A percentile compares a stretch with the other conserved stretches of the same genome.
Evolutionary conservation across 2,797 vertebrate genomes (phyloP).

Genomic region (Gila robusta): DNA sequence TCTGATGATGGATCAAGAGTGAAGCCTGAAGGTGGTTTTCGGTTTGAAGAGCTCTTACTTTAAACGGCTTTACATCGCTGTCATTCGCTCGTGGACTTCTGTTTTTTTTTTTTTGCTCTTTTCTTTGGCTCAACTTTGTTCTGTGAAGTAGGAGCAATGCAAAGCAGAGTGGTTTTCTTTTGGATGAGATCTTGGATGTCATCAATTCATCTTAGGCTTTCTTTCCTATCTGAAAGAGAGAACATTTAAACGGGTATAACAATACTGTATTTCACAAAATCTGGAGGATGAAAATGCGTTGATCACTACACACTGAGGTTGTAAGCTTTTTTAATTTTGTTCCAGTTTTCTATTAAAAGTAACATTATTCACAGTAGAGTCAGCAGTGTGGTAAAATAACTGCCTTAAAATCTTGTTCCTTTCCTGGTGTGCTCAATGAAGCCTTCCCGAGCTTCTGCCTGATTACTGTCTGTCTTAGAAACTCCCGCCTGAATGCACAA

Average conservation of each 20-base stretch:
- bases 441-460: conserved; percentile 38
- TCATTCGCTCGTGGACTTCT: neutral
- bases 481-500: conserved; percentile 36
- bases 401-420: conserved; percentile 24
- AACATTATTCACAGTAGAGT: conserved; percentile 13
- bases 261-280: conserved; percentile 9
- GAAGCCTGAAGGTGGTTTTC: neutral
- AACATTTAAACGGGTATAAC: neutral
- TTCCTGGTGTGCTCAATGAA: conserved; percentile 45
- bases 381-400: neutral
- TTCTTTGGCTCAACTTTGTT: neutral
- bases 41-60: neutral
- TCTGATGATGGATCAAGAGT: conserved; percentile 10
- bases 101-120: neutral
- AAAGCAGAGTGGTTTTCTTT: neutral
- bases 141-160: neutral
- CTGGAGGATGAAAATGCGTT: neutral
- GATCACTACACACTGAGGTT: neutral
- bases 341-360: conserved; percentile 4
- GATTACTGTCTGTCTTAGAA: conserved; percentile 2
- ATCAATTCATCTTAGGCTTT: conserved; percentile 1
- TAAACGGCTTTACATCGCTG: neutral
- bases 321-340: conserved; percentile 10
- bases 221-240: conserved; percentile 22
- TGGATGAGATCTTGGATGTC: neutral